These are phyloP conservation scores for Tichodroma muraria DNA, from an alignment of 2,113 vertebrate species.

Conservation along the genomic window DNA sequence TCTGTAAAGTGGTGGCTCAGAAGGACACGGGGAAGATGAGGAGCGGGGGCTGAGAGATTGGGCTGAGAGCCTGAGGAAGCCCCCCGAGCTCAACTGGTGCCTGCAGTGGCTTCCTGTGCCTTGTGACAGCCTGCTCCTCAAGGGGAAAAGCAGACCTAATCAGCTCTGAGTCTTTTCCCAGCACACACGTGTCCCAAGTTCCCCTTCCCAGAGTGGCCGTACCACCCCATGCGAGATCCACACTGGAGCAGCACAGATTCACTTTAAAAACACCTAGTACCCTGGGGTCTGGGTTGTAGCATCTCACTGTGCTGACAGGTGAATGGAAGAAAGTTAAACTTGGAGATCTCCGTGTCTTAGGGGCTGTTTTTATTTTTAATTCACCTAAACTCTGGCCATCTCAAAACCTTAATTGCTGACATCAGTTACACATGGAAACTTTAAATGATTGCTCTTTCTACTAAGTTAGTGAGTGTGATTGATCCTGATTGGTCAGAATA, in stretches of 20 bases:
- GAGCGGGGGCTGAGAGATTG: not conserved
- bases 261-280: accelerated
- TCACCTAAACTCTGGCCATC: not conserved
- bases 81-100: not conserved
- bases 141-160: not conserved
- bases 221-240: too few species aligned
- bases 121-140: not conserved
- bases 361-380: not conserved
- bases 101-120: not conserved
- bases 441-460: not conserved
- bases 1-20: not conserved
- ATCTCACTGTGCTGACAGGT: not conserved
- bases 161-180: not conserved
- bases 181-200: accelerated
- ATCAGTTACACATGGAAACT: not conserved
- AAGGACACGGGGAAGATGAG: not conserved
- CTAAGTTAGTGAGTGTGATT: not conserved
- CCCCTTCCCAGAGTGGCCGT: accelerated
- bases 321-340: not conserved
- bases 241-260: not conserved
- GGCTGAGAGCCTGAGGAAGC: not conserved
- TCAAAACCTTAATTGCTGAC: not conserved
- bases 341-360: not conserved
- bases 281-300: not conserved
- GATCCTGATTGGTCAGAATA: not conserved